Conservation (phyloP, 2,888 invertebrate genomes). For the Ptilodon capucinus region DNA sequence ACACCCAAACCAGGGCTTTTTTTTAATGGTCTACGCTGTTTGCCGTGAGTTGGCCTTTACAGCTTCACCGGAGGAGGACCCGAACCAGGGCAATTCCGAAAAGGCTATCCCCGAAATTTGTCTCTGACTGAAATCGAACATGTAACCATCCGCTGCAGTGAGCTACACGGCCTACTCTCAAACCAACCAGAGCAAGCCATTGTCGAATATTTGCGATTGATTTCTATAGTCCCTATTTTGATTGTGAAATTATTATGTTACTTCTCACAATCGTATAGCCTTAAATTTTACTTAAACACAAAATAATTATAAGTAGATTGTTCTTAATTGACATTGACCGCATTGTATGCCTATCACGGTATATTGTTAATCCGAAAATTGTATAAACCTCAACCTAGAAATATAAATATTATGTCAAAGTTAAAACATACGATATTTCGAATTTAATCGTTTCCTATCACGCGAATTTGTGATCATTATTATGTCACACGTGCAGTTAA, state of each 20-base stretch:
- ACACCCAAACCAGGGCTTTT: no score
- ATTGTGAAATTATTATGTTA: not conserved
- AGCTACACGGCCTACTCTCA: no score
- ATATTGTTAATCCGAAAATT: not conserved
- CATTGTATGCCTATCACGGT: not conserved
- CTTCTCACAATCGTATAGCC: not conserved
- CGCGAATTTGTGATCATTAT: not conserved
- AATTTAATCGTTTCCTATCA: not conserved
- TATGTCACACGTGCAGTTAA: not conserved
- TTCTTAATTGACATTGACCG: not conserved
- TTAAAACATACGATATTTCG: not conserved
- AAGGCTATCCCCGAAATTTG: no score
- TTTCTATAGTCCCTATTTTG: constrained; percentile 11
- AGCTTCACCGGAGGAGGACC: no score
- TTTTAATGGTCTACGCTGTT: no score
- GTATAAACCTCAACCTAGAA: not conserved
- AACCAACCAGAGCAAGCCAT: no score
- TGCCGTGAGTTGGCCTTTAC: no score
- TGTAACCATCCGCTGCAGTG: no score
- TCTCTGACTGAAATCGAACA: no score
- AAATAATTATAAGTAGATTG: not conserved
- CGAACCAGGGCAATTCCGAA: no score
- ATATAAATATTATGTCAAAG: not conserved
- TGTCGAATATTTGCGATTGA: no score
- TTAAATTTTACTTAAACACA: not conserved